Base-by-base conservation (phyloP, 2,797 vertebrate genomes). In the Linurgus olivaceus region DNA sequence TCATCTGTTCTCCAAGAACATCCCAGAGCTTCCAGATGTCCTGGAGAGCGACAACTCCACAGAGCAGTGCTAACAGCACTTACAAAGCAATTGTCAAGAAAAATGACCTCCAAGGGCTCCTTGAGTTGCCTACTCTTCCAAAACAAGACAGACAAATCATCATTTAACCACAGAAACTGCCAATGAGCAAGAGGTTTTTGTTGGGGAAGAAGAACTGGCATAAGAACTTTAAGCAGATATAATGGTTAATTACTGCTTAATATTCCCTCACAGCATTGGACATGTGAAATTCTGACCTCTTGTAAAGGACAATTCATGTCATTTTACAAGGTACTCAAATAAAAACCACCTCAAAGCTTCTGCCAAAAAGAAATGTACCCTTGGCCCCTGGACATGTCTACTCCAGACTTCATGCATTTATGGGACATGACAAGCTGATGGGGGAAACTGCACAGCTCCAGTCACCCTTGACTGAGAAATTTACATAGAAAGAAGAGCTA, bases 241-340 rank as follows among this genome's bases (percentile, higher is more conserved):
- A 91, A 70, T 25, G 18, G 74, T 70, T 87, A 70, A 85, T 82
- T 88, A 59, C 51, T 70, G 37, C 28, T 76, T 90, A 55, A 63
- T 73, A 66, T 54, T 82, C 28, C 70, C 51, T 94, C 6, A 4
- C 38, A 84, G 63, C 20, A 70, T 0, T 81, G 48, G 33, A 62
- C 16, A 89, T 14, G 23, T 40, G 80, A 86, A 93, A 59, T 65
- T 85, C 63, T 83, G 76, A 73, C 66, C 29, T 88, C 59, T 89
- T 73, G 66, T 16, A 94, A 59, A 94, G 52, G 59, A 75, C 52
- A 85, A 44, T 70, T 93, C 37, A 93, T 40, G 50, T 74, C 62
- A 81, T 62, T 94, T 80, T 61, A 79, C 51, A 90, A 92, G 55
- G 93, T 96, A 96, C 59, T 80, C 52, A 51, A 84, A 93, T 25